Evolutionary conservation across 2,113 vertebrate genomes (phyloP).

Genomic region (Hippopotamus amphibius): DNA sequence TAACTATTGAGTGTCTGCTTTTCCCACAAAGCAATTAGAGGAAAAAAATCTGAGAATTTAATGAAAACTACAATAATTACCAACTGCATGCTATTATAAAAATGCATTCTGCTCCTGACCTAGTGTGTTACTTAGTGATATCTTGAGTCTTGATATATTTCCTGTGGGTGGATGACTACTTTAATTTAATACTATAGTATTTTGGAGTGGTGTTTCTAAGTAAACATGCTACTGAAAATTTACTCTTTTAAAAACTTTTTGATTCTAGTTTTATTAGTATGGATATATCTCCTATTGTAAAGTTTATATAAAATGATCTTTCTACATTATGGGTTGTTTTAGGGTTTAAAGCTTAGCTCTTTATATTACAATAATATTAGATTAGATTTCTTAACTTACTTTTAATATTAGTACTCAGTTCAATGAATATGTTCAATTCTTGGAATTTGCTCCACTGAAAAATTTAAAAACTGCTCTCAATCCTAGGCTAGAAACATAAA

Average conservation of each 20-base stretch:
- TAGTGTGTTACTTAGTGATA: not conserved
- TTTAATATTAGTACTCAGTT: not conserved
- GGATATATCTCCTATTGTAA: not conserved
- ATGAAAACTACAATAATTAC: slow-evolving; percentile 59
- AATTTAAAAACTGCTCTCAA: not conserved
- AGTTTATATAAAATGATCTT: slow-evolving; percentile 52
- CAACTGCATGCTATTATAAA: not conserved
- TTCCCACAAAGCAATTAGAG: not conserved
- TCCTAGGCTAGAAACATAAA: not conserved
- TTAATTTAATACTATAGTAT: slow-evolving; percentile 53
- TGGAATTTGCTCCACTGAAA: not conserved
- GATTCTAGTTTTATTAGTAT: slow-evolving; percentile 59
- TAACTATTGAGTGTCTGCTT: not conserved
- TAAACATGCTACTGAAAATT: not conserved
- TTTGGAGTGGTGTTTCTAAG: slow-evolving; percentile 13
- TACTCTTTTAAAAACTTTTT: slow-evolving; percentile 38
- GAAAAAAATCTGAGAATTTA: not conserved
- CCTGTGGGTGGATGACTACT: not conserved
- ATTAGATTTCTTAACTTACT: not conserved
- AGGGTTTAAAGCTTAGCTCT: slow-evolving; percentile 12
- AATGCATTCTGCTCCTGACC: slow-evolving; percentile 29
- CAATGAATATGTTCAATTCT: not conserved
- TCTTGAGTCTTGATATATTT: slow-evolving; percentile 64
- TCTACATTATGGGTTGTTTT: not conserved
- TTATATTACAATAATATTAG: not conserved